These are phyloP conservation scores for Channa striata DNA, from an alignment of 2,797 vertebrate species.

Conservation along the genomic window DNA sequence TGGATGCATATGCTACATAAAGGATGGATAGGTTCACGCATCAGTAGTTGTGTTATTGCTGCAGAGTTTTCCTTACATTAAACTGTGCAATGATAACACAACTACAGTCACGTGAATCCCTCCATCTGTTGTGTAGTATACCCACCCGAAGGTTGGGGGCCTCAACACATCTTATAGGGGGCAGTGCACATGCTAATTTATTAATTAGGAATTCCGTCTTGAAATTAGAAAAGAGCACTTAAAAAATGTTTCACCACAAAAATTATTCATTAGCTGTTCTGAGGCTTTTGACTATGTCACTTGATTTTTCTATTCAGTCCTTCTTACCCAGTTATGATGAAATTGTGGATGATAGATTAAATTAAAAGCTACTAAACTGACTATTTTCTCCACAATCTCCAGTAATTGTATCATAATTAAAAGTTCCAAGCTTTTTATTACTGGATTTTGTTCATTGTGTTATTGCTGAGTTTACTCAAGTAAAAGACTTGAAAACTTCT, in stretches of 20 bases:
- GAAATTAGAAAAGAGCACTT: neutral
- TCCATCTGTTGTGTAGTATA: too few relatives aligned
- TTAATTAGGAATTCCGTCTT: neutral
- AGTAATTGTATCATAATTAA: constrained; percentile 1
- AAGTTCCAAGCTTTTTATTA: neutral
- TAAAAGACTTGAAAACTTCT: neutral
- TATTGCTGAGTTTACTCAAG: neutral
- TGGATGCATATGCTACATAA: neutral
- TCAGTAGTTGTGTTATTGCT: too few relatives aligned
- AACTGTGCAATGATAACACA: too few relatives aligned
- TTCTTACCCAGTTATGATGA: too few relatives aligned
- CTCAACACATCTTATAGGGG: too few relatives aligned
- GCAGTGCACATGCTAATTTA: neutral
- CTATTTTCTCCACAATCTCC: neutral
- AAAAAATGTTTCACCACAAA: neutral
- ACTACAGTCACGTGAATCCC: too few relatives aligned
- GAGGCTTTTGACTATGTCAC: neutral
- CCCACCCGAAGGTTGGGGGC: too few relatives aligned
- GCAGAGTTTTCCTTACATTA: too few relatives aligned
- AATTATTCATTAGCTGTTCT: neutral
- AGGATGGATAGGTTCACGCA: too few relatives aligned
- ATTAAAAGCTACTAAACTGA: neutral
- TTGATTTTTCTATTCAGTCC: neutral
- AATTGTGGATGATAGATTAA: neutral
- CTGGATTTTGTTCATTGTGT: neutral